Base-by-base conservation (phyloP, 1,140 invertebrate species). In the Hyles vespertilio region DNA sequence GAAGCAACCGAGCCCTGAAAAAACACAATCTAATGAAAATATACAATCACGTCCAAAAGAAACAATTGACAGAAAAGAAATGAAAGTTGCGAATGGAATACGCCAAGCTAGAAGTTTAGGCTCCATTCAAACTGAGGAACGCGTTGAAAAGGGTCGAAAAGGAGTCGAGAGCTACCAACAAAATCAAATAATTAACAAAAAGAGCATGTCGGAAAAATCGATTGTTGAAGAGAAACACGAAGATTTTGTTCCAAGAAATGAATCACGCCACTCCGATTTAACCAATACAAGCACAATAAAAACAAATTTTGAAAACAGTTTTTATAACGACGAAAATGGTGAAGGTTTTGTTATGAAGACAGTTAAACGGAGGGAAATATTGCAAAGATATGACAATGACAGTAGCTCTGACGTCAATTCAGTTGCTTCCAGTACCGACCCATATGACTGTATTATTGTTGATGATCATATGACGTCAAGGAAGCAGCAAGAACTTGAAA, bases 391-490 rank as follows among this genome's bases (percentile, higher is more conserved):
- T 79, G 92, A 92, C 58, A 93, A 91, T 63, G 91, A 92, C 59
- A 90, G 90, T 69, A 87, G 83, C 80, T 91, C 89, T 50, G 92
- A 92, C 61, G 89, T 89, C 43, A 91, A 93, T 77, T 93, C 93
- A 43, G 92, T 90, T 54, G 89, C 87, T 62, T 90, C 92, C 11
- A 93, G 92, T 70, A 93, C 92, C 33, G 93, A 93, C 89, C 92
- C 92, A 9, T 93, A 93, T 72, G 92, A 93, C 68, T 94, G 93
- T 75, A 94, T 94, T 52, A 92, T 94, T 11, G 93, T 94, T 33
- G 92, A 94, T 70, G 93, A 94, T 84, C 93, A 94, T 62, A 91
- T 92, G 84, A 90, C 91, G 58, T 87, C 90, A 40, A 91, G 90
- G 67, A 92, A 92, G 77, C 91, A 87, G 84, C 90, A 80, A 90